phyloP scores from a whole-genome alignment of 1,140 invertebrate species.

The Onthophagus taurus region DNA sequence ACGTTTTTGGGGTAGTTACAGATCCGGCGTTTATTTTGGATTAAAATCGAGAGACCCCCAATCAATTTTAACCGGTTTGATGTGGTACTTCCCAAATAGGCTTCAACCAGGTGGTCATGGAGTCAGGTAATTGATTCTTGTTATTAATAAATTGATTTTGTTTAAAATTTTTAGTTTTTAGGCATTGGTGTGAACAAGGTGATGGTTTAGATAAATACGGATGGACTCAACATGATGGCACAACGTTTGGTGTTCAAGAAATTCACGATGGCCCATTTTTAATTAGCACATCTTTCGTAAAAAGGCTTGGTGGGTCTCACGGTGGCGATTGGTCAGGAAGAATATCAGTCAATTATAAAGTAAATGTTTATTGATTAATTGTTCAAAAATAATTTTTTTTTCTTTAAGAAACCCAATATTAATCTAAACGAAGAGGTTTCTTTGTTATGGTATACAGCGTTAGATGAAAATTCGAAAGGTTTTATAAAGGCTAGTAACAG shows the following conservation, averaged over 20 bases:
- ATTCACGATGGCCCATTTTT: slow-evolving; percentile 71
- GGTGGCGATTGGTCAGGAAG: slow-evolving; percentile 91
- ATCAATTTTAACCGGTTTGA: slow-evolving; percentile 84
- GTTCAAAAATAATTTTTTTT: neutral
- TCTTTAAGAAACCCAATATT: slow-evolving; percentile 1
- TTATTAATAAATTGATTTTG: neutral
- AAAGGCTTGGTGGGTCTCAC: slow-evolving; percentile 62
- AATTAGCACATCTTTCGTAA: slow-evolving; percentile 83
- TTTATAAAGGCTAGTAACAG: slow-evolving; percentile 47
- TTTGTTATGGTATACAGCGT: slow-evolving; percentile 66
- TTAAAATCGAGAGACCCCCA: slow-evolving; percentile 80
- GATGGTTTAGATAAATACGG: slow-evolving; percentile 73
- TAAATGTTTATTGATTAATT: slow-evolving; percentile 27
- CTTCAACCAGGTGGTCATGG: slow-evolving; percentile 56
- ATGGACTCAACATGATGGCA: slow-evolving; percentile 89
- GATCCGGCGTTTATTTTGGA: slow-evolving; percentile 82
- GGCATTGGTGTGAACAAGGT: slow-evolving; percentile 90
- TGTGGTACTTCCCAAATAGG: slow-evolving; percentile 87
- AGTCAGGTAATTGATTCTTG: slow-evolving; percentile 46
- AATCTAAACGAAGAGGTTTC: slow-evolving; percentile 47
- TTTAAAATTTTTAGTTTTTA: slow-evolving; percentile 32
- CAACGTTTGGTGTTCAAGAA: slow-evolving; percentile 84
- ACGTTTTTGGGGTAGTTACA: slow-evolving; percentile 87
- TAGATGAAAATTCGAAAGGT: slow-evolving; percentile 59
- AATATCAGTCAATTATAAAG: slow-evolving; percentile 59